Conservation (phyloP, 2,113 vertebrate genomes). For the Proterorhinus semilunaris region DNA sequence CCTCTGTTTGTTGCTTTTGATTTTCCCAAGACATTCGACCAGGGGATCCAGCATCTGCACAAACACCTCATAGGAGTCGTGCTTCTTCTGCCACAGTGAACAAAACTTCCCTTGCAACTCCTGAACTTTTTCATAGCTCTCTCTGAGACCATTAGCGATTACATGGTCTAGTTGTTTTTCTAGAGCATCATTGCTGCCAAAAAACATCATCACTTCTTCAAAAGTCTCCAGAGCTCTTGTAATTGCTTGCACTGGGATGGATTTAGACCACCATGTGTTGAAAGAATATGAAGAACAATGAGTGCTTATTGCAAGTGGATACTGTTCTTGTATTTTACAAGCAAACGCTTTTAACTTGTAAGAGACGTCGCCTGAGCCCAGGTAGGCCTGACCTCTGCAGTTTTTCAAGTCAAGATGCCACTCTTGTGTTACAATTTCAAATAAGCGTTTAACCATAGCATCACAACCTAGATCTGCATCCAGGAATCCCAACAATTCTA, state of each 20-base stretch:
- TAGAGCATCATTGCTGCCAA: conserved; percentile 78
- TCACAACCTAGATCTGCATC: conserved; percentile 82
- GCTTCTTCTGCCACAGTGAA: conserved; percentile 86
- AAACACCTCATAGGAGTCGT: conserved; percentile 89
- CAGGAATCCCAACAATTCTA: conserved; percentile 90
- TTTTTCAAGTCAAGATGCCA: conserved; percentile 91
- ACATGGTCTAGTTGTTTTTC: conserved; percentile 85
- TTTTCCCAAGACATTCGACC: conserved; percentile 85
- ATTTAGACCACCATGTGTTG: conserved; percentile 92
- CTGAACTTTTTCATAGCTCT: conserved; percentile 82
- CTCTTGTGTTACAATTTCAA: conserved; percentile 83
- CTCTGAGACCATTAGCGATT: conserved; percentile 83
- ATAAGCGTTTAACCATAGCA: conserved; percentile 81
- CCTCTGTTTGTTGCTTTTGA: conserved; percentile 80
- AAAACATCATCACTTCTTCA: conserved; percentile 86
- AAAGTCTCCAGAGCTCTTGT: conserved; percentile 85
- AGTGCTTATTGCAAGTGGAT: conserved; percentile 90
- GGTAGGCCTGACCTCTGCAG: conserved; percentile 92
- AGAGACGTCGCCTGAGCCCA: conserved; percentile 87
- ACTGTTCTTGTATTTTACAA: conserved; percentile 88
- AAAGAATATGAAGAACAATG: conserved; percentile 92
- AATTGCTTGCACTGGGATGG: conserved; percentile 84
- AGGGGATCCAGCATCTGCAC: conserved; percentile 89
- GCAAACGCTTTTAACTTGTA: conserved; percentile 94
- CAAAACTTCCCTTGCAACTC: conserved; percentile 86